These are phyloP conservation scores for Pteruthius melanotis DNA, from an alignment of 2,113 vertebrate genomes.

Conservation along the genomic window DNA sequence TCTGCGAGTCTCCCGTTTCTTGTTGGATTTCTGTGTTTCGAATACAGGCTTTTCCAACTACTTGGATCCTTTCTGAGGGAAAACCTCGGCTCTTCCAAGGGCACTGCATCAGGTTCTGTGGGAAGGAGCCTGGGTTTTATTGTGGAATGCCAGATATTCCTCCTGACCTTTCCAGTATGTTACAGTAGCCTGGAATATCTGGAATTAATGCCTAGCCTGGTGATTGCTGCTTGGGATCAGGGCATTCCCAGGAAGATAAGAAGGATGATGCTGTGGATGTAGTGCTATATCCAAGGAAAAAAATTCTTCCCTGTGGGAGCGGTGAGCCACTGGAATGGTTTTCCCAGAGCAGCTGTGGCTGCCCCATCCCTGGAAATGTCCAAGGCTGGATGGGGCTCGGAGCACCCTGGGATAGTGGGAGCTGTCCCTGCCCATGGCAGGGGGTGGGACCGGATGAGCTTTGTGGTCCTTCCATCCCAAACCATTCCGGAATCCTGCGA, in stretches of 20 bases:
- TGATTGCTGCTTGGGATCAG: neutral
- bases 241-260: neutral
- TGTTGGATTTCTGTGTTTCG: neutral
- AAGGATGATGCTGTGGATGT: neutral
- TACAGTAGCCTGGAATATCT: neutral
- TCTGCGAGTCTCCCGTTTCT: neutral
- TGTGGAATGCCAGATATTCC: neutral
- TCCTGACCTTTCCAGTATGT: neutral
- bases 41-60: neutral
- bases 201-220: rapidly evolving
- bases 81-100: neutral
- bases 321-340: neutral
- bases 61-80: neutral
- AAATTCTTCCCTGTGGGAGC: neutral
- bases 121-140: neutral
- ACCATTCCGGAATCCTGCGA: neutral
- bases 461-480: neutral
- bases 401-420: neutral
- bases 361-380: neutral
- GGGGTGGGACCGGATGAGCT: neutral
- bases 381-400: too few species aligned
- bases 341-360: neutral
- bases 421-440: neutral
- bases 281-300: neutral
- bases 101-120: neutral